These are phyloP conservation scores for Drosophila ironensis DNA, from an alignment of 1,140 invertebrate species.

Conservation along the genomic window DNA sequence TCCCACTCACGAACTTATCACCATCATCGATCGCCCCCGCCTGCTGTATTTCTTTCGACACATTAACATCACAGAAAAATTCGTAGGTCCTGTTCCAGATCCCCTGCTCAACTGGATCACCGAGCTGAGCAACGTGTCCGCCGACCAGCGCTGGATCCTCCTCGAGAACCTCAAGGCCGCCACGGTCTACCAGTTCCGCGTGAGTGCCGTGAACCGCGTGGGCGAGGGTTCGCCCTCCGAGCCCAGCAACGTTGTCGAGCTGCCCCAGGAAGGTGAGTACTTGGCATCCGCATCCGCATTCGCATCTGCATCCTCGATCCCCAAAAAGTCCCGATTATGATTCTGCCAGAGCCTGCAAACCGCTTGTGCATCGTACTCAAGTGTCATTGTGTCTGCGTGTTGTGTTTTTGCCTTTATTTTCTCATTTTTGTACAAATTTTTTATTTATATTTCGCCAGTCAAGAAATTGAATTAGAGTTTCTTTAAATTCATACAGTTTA, in stretches of 20 bases:
- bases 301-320: too few relatives aligned
- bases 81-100: constrained; percentile 90
- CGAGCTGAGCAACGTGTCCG: constrained; percentile 92
- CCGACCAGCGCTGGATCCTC: constrained; percentile 89
- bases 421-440: not conserved
- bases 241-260: constrained; percentile 91
- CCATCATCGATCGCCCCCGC: not conserved
- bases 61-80: constrained; percentile 82
- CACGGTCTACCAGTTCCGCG: constrained; percentile 96
- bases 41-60: constrained; percentile 45
- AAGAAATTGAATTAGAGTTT: too few relatives aligned
- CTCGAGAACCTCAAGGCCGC: constrained; percentile 95
- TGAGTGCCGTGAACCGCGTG: constrained; percentile 97
- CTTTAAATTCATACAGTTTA: too few relatives aligned
- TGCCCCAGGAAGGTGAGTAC: constrained; percentile 95
- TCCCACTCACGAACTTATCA: not conserved
- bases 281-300: not conserved
- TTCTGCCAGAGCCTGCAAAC: not conserved
- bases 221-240: constrained; percentile 95
- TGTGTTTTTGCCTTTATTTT: too few relatives aligned
- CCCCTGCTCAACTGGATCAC: constrained; percentile 93
- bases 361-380: not conserved
- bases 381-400: constrained; percentile 5
- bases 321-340: not conserved
- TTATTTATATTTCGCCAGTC: not conserved